Base-by-base conservation (phyloP, 1,140 invertebrate species). In the Heliconius congener region DNA sequence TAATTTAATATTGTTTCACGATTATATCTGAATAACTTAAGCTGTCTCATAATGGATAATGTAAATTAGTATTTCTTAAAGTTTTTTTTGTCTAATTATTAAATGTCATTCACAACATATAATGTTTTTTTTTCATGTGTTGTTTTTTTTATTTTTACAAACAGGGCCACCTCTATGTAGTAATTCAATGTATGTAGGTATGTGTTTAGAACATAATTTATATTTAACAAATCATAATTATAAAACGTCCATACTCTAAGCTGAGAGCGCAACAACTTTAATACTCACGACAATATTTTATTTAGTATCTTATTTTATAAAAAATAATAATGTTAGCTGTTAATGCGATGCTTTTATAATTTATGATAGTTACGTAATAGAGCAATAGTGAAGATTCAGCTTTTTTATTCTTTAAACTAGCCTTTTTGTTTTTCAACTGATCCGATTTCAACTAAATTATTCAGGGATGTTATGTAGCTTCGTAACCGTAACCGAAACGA, bases 341-440 rank as follows among this genome's bases (percentile, higher is more conserved):
- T 78, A 81, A 81, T 81, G 79, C 71, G 71, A 73, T 77, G 74
- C 79, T 80, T 80, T 81, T 78, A 76, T 81, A 81, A 81, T 79
- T 79, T 79, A 79, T 72, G 77, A 52, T 81, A 81, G 80, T 78
- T 81, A 81, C 77, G 77, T 81, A 73, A 76, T 81, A 81, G 76
- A 75, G 72, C 46, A 81, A 81, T 81, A 50, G 50, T 78, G 57
- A 37, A 74, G 34, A 74, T 70, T 60, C 74, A 27, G 71, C 37
- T 76, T 76, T 72, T 73, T 66, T 78, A 27, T 37, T 72, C 30
- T 66, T 66, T 27, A 27, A 66, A 70, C 72, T 52, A 74, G 77
- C 23, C 77, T 34, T 37, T 52, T 52, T 52, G 5, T 78, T 70
- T 75, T 74, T 77, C 66, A 52, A 77, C 19, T 57, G 23, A 66